A percentile compares a stretch with the other conserved stretches of the same genome.
Evolutionary conservation across 2,113 vertebrate genomes (phyloP).

Genomic region (Lampris incognitus): DNA sequence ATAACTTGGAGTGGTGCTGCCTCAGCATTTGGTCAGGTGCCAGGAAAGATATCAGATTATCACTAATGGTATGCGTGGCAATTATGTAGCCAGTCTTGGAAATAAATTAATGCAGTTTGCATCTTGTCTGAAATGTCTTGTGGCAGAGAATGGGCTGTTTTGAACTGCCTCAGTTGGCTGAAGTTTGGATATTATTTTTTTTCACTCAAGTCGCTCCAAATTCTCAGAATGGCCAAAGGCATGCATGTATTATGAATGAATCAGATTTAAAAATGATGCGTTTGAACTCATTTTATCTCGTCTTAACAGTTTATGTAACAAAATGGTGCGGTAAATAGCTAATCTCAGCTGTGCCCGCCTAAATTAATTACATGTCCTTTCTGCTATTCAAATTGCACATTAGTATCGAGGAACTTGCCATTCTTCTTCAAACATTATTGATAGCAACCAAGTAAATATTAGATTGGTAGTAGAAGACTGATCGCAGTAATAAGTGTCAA

Average conservation of each 20-base stretch:
- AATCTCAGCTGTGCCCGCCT: too few relatives aligned
- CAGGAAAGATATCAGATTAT: background rate
- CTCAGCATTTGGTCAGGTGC: background rate
- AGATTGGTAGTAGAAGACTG: too few relatives aligned
- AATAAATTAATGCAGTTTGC: constrained; percentile 10
- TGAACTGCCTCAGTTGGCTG: constrained; percentile 19
- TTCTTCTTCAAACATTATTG: too few relatives aligned
- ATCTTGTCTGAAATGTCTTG: constrained; percentile 14
- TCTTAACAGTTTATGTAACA: background rate
- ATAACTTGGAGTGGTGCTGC: constrained; percentile 8
- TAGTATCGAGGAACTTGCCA: too few relatives aligned
- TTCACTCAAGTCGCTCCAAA: background rate
- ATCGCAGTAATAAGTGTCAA: too few relatives aligned
- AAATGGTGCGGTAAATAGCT: background rate
- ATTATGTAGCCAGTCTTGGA: constrained; percentile 15
- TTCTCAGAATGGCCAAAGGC: constrained; percentile 5
- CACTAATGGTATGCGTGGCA: constrained; percentile 11
- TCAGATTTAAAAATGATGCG: constrained; percentile 7
- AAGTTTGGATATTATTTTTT: too few relatives aligned
- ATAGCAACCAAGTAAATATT: too few relatives aligned
- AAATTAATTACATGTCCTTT: too few relatives aligned
- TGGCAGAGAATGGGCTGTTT: background rate
- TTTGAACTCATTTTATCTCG: background rate
- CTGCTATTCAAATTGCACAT: too few relatives aligned
- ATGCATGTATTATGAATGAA: constrained; percentile 35